Percentiles rank a stretch among this genome's conserved stretches.
Evolutionary conservation across 2,797 vertebrate genomes (phyloP).

Genomic region (Vultur gryphus): DNA sequence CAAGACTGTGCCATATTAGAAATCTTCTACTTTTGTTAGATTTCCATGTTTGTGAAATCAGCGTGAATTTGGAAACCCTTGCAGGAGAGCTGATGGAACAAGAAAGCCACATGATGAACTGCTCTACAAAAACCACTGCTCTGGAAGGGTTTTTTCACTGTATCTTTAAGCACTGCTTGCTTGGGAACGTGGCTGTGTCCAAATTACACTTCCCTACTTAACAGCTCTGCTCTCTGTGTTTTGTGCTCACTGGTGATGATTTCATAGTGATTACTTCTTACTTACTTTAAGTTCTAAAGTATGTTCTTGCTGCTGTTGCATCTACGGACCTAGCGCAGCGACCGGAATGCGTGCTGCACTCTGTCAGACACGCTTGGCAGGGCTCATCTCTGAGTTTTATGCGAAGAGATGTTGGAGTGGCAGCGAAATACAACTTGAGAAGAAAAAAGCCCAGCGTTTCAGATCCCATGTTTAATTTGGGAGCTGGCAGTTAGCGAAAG

Average conservation of each 20-base stretch:
- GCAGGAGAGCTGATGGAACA: background rate
- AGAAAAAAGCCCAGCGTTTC: background rate
- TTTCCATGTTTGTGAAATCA: background rate
- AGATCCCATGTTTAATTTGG: background rate
- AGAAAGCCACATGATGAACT: background rate
- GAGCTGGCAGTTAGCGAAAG: background rate
- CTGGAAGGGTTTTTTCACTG: background rate
- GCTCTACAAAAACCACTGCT: background rate
- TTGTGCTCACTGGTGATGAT: background rate
- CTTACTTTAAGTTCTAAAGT: background rate
- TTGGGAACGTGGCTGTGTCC: background rate
- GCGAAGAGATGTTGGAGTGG: background rate
- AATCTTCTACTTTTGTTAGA: background rate
- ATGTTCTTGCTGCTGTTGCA: background rate
- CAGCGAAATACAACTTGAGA: background rate
- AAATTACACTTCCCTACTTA: background rate
- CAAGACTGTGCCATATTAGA: background rate
- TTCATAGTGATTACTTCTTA: background rate
- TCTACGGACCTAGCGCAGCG: background rate
- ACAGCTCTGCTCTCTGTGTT: background rate
- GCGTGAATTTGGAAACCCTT: slow-evolving; percentile 2
- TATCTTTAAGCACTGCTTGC: background rate
- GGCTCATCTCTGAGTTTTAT: background rate
- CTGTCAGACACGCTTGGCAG: background rate
- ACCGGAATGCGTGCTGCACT: rapidly evolving